Evolutionary conservation across 2,797 vertebrate genomes (phyloP), one percentile per base, ranked within the genome.

Genomic region (Lagodon rhomboides): DNA sequence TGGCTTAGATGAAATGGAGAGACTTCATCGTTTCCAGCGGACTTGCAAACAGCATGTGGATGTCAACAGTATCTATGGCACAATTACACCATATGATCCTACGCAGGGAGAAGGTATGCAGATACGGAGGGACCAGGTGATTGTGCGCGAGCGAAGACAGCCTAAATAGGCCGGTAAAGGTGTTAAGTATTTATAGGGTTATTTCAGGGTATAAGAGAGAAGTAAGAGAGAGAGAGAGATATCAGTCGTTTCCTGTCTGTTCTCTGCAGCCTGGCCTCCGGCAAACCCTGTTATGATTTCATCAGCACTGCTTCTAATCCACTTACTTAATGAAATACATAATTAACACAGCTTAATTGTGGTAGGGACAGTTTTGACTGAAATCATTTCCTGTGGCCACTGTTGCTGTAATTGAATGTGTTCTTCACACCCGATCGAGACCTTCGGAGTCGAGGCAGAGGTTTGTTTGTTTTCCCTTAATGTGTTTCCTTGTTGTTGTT

Each of bases 301-400:
- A 96, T 97, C 97, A 97, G 96, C 96, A 92, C 96, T 96, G 96
- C 94, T 95, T 96, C 97, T 97, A 97, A 98, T 97, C 97, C 96
- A 97, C 96, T 98, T 97, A 97, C 96, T 97, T 98, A 98, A 98
- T 98, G 97, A 98, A 98, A 98, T 97, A 97, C 97, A 97, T 98
- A 97, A 98, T 98, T 98, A 98, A 98, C 97, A 97, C 96, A 95
- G 97, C 96, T 96, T 97, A 97, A 98, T 98, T 98, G 97, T 96
- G 96, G 95, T 96, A 96, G 96, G 96, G 96, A 97, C 97, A 97
- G 96, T 97, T 98, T 97, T 97, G 97, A 98, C 97, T 97, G 96
- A 96, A 97, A 98, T 98, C 94, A 97, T 97, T 99, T 98, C 96
- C 97, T 96, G 96, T 97, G 96, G 97, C 96, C 96, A 96, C 96